phyloP scores from a whole-genome alignment of 2,888 invertebrate species.

The Linnaemya tessellans region DNA sequence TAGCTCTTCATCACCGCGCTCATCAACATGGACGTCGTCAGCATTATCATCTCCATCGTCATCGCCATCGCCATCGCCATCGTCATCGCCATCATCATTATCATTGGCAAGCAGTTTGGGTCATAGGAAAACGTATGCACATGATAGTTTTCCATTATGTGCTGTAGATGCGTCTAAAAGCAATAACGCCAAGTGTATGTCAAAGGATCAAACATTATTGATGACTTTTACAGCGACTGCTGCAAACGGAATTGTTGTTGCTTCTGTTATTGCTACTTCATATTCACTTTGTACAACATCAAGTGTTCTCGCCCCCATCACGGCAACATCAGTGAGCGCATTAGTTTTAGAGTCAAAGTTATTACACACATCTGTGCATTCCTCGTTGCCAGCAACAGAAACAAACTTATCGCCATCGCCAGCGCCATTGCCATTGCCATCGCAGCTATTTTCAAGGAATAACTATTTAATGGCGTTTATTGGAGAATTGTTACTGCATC shows the following conservation, averaged over 20 bases:
- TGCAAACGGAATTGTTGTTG: conserved; percentile 39
- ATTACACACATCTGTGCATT: conserved; percentile 58
- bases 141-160: conserved; percentile 68
- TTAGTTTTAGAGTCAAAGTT: conserved; percentile 47
- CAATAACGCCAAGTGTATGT: conserved; percentile 73
- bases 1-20: conserved; percentile 25
- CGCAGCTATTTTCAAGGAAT: conserved; percentile 37
- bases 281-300: conserved; percentile 64
- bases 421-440: conserved; percentile 25
- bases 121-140: conserved; percentile 52
- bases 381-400: conserved; percentile 9
- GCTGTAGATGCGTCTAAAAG: conserved; percentile 64
- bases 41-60: conserved; percentile 21
- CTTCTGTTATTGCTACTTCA: conserved; percentile 53
- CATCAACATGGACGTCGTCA: conserved; percentile 13
- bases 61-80: conserved; percentile 24
- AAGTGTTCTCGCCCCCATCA: conserved; percentile 38
- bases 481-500: conserved; percentile 69
- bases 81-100: conserved; percentile 37
- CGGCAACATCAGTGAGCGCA: conserved; percentile 41
- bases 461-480: conserved; percentile 76
- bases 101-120: conserved; percentile 32
- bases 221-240: conserved; percentile 67
- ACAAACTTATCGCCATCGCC: conserved; percentile 16
- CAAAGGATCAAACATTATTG: conserved; percentile 75